Evolutionary conservation across 2,113 vertebrate genomes (phyloP).

Genomic region (Clarias batrachus): DNA sequence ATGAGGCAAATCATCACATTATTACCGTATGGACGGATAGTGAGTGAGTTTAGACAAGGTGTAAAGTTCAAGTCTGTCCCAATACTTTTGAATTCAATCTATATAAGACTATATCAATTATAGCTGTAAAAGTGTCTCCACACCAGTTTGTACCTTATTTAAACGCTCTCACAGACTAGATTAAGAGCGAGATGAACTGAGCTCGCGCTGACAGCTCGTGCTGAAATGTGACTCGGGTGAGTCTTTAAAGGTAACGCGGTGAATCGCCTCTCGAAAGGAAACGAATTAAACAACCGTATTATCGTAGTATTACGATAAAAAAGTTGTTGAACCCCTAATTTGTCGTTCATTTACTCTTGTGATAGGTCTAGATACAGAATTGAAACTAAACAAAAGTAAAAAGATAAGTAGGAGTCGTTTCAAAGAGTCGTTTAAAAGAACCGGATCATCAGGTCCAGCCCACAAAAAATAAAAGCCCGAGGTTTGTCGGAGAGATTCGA

Average conservation of each 20-base stretch:
- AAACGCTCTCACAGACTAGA: background rate
- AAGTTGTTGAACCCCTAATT: background rate
- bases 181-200: background rate
- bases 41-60: background rate
- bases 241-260: background rate
- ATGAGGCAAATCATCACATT: too few relatives aligned
- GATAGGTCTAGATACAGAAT: background rate
- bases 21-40: background rate
- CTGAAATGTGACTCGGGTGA: too few relatives aligned
- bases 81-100: background rate
- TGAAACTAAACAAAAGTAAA: background rate
- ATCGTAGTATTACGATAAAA: too few relatives aligned
- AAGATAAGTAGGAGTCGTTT: background rate
- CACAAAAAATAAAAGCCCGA: constrained; percentile 35
- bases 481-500: background rate
- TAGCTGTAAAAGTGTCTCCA: background rate
- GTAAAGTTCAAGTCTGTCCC: background rate
- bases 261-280: background rate
- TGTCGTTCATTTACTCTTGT: background rate
- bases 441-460: constrained; percentile 21
- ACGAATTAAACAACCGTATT: background rate
- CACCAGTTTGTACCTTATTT: background rate
- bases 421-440: background rate
- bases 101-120: background rate
- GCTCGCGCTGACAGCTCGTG: background rate